phyloP scores from a whole-genome alignment of 2,888 invertebrate genomes.

The Nycteola revayana region DNA sequence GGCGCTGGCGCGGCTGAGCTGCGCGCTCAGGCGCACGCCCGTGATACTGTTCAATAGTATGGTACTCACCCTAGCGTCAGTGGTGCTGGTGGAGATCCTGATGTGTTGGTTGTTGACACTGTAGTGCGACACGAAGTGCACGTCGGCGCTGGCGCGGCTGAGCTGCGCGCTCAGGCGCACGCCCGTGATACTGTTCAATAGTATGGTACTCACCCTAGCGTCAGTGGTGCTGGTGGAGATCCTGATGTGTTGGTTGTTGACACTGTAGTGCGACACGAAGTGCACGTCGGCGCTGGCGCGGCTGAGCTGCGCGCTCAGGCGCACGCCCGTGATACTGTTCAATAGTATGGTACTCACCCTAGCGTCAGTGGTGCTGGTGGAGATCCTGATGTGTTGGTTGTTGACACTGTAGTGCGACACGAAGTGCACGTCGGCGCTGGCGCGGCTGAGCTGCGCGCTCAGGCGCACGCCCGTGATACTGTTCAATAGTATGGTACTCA shows the following conservation, averaged over 20 bases:
- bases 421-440: conserved; percentile 86
- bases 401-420: conserved; percentile 91
- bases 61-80: conserved; percentile 86
- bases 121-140: conserved; percentile 89
- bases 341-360: too few species aligned
- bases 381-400: conserved; percentile 91
- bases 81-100: conserved; percentile 92
- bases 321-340: neutral
- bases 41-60: conserved; percentile 86
- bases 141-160: conserved; percentile 84
- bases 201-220: too few species aligned
- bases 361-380: conserved; percentile 91
- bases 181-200: conserved; percentile 85
- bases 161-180: conserved; percentile 87
- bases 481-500: conserved; percentile 82
- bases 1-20: conserved; percentile 84
- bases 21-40: conserved; percentile 85
- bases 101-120: conserved; percentile 92
- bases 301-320: too few species aligned
- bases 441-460: conserved; percentile 85
- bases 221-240: too few species aligned
- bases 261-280: neutral
- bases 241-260: conserved; percentile 11
- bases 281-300: too few species aligned
- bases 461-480: conserved; percentile 86